These are phyloP conservation scores for Gisinianus flammeolus DNA, from an alignment of 2,888 invertebrate genomes.

Conservation along the genomic window DNA sequence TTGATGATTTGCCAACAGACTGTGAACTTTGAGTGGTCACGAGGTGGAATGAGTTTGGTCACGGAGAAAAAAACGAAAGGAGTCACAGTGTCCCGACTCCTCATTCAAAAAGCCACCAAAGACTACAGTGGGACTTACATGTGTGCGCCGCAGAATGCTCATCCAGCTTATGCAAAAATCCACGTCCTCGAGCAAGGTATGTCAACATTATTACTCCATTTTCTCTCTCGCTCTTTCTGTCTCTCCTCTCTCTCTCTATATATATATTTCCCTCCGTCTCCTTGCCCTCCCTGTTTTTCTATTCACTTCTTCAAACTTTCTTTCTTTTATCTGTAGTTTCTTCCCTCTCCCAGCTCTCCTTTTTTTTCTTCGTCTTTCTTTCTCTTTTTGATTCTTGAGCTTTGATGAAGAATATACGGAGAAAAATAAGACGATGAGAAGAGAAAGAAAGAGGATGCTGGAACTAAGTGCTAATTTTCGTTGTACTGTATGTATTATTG, in stretches of 20 bases:
- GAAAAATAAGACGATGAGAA: neutral
- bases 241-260: neutral
- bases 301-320: too few species aligned
- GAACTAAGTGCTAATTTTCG: too few species aligned
- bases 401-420: neutral
- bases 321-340: neutral
- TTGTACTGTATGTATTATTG: too few species aligned
- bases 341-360: neutral
- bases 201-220: constrained; percentile 8
- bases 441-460: too few species aligned
- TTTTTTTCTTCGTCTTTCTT: neutral
- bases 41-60: constrained; percentile 58
- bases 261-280: too few species aligned
- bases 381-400: neutral
- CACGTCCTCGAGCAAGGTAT: constrained; percentile 58
- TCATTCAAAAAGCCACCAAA: constrained; percentile 57
- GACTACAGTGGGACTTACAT: constrained; percentile 55
- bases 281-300: too few species aligned
- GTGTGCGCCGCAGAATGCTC: constrained; percentile 57
- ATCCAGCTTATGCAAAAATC: constrained; percentile 57
- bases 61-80: constrained; percentile 58
- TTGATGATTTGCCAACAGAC: constrained; percentile 46
- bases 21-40: constrained; percentile 58
- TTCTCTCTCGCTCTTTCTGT: neutral
- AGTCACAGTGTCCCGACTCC: constrained; percentile 57